These are phyloP conservation scores for Tapirus terrestris DNA, from an alignment of 2,113 vertebrate genomes.

Conservation along the genomic window DNA sequence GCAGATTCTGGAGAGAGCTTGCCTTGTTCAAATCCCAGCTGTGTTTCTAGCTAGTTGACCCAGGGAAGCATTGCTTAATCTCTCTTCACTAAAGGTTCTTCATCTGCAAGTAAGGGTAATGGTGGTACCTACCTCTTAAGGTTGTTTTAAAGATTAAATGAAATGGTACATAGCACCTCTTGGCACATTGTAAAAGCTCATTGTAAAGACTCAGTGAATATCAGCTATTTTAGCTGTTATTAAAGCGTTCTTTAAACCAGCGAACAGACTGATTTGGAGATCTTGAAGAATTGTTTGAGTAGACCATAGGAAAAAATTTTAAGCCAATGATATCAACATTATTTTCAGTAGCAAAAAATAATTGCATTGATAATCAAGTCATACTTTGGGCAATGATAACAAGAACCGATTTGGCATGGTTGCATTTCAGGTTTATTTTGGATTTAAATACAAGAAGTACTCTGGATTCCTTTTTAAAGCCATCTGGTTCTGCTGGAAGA, in stretches of 20 bases:
- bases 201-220: not conserved
- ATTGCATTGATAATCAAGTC: not conserved
- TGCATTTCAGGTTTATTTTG: conserved; percentile 69
- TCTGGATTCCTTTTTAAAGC: conserved; percentile 57
- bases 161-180: not conserved
- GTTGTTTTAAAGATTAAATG: conserved; percentile 14
- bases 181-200: not conserved
- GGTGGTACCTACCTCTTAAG: not conserved
- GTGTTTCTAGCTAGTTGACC: not conserved
- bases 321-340: conserved; percentile 22
- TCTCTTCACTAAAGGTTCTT: not conserved
- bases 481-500: conserved; percentile 54
- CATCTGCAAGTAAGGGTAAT: not conserved
- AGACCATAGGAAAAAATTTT: conserved; percentile 54
- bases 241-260: conserved; percentile 43
- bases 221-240: not conserved
- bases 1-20: not conserved
- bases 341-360: not conserved
- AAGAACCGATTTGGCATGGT: not conserved
- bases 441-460: conserved; percentile 42
- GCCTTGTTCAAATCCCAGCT: not conserved
- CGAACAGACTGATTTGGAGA: conserved; percentile 48
- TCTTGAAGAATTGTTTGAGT: conserved; percentile 54
- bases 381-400: not conserved
- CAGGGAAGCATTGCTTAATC: not conserved